These are phyloP conservation scores for Drosophila micromelanica DNA, from an alignment of 1,140 invertebrate species.

Conservation along the genomic window DNA sequence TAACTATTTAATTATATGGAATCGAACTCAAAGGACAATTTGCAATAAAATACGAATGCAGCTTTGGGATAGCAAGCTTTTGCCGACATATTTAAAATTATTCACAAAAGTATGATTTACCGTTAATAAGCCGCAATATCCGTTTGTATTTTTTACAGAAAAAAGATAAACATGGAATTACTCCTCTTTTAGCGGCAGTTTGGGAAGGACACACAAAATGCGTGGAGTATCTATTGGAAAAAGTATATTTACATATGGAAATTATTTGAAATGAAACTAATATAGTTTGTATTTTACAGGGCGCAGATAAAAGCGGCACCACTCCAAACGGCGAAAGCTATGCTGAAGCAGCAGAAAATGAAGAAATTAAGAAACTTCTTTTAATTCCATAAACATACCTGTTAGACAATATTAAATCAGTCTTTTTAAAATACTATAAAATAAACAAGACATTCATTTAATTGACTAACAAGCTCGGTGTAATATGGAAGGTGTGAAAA, in stretches of 20 bases:
- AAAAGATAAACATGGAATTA: slow-evolving; percentile 96
- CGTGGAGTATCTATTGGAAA: slow-evolving; percentile 94
- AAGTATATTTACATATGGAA: slow-evolving; percentile 74
- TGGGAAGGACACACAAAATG: slow-evolving; percentile 98
- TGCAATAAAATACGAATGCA: too few species aligned
- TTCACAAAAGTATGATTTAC: too few species aligned
- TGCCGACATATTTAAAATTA: too few species aligned
- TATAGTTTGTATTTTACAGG: slow-evolving; percentile 70
- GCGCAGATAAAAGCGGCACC: slow-evolving; percentile 92
- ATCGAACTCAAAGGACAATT: too few species aligned
- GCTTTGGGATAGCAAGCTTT: too few species aligned
- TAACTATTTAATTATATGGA: too few species aligned
- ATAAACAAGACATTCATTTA: too few species aligned
- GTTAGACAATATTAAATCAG: slow-evolving; percentile 8
- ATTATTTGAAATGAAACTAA: neutral
- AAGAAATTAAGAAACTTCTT: slow-evolving; percentile 89
- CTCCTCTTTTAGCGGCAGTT: slow-evolving; percentile 95
- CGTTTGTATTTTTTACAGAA: slow-evolving; percentile 38
- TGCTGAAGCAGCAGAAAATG: slow-evolving; percentile 94
- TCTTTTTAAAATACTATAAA: too few species aligned
- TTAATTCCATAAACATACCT: slow-evolving; percentile 27
- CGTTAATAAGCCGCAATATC: too few species aligned
- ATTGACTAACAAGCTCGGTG: too few species aligned
- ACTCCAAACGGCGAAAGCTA: slow-evolving; percentile 95
- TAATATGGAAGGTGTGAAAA: too few species aligned